phyloP scores from a whole-genome alignment of 2,113 vertebrate species.

The Amblyopsis rosae region DNA sequence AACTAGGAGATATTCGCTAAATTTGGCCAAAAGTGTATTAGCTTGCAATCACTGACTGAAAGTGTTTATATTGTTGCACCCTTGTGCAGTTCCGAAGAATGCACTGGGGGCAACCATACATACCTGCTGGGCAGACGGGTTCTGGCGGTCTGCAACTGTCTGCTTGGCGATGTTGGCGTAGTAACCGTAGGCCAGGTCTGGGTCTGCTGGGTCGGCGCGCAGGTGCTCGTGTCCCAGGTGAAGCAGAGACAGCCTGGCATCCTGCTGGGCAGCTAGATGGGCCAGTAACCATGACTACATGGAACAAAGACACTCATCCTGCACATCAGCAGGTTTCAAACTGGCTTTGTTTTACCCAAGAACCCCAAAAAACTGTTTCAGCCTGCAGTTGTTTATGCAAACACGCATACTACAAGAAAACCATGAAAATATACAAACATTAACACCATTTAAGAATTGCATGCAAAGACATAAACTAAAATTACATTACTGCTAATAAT shows the following conservation, averaged over 20 bases:
- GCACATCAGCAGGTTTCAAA: no score
- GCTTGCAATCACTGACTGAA: no score
- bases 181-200: conserved; percentile 77
- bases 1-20: no score
- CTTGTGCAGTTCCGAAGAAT: no score
- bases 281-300: conserved; percentile 73
- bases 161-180: conserved; percentile 78
- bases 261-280: conserved; percentile 74
- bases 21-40: no score
- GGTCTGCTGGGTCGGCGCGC: conserved; percentile 63
- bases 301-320: conserved; percentile 16
- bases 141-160: conserved; percentile 66
- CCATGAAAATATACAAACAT: background rate
- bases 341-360: no score
- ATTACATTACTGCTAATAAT: no score
- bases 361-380: no score
- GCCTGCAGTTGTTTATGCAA: no score
- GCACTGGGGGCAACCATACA: background rate
- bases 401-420: background rate
- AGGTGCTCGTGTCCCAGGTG: conserved; percentile 76
- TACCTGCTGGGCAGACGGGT: conserved; percentile 69
- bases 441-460: background rate
- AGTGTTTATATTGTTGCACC: no score
- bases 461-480: background rate
- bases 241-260: conserved; percentile 73